These are phyloP conservation scores for Drosophila suboccidentalis DNA, from an alignment of 2,888 invertebrate genomes.

Conservation along the genomic window DNA sequence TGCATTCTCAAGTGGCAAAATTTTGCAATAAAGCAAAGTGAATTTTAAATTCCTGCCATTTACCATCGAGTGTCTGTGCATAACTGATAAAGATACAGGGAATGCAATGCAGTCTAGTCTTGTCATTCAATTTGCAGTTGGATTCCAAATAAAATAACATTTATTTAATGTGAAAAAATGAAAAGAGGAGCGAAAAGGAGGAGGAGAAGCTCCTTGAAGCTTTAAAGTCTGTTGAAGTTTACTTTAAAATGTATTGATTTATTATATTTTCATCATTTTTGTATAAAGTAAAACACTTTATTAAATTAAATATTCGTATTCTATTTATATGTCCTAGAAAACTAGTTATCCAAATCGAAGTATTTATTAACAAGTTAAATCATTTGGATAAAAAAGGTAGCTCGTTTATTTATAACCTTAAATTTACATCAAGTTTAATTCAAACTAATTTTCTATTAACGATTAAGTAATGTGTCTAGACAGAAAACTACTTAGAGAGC, in stretches of 20 bases:
- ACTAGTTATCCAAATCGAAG: background rate
- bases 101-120: background rate
- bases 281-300: too few species aligned
- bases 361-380: too few species aligned
- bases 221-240: background rate
- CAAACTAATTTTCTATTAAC: background rate
- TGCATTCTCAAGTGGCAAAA: conserved; percentile 5
- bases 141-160: background rate
- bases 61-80: conserved; percentile 14
- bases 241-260: background rate
- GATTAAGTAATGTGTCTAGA: background rate
- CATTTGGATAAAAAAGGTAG: too few species aligned
- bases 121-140: conserved; percentile 6
- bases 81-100: conserved; percentile 13
- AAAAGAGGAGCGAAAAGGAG: too few species aligned
- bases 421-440: background rate
- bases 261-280: background rate
- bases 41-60: conserved; percentile 15
- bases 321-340: too few species aligned
- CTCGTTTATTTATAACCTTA: too few species aligned
- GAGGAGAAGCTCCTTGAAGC: too few species aligned
- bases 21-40: conserved; percentile 10
- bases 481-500: background rate
- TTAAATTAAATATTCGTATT: background rate
- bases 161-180: background rate